Evolutionary conservation across 2,888 invertebrate species (phyloP).

Genomic region (Andrena praecox): DNA sequence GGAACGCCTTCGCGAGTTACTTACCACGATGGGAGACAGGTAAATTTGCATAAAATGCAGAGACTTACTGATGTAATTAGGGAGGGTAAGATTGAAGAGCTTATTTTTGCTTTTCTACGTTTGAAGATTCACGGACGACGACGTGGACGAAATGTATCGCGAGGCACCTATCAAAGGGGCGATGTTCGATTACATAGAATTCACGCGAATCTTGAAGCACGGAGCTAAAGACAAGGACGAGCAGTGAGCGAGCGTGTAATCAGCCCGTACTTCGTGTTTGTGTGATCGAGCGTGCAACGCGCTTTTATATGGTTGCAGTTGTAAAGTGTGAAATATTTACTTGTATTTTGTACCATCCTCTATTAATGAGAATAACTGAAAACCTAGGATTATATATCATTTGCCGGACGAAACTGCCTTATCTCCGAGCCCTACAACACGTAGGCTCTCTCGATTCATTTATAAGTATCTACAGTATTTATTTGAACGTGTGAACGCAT

Average conservation of each 20-base stretch:
- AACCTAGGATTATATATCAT: conserved; percentile 43
- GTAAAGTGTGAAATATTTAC: conserved; percentile 59
- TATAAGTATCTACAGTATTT: conserved; percentile 39
- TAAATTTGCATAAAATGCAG: conserved; percentile 52
- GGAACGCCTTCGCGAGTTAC: conserved; percentile 96
- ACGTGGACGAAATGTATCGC: conserved; percentile 99
- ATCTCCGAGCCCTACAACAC: conserved; percentile 28
- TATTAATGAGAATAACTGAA: conserved; percentile 52
- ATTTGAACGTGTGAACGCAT: conserved; percentile 13
- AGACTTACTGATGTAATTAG: neutral
- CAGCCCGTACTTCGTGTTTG: conserved; percentile 28
- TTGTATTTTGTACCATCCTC: conserved; percentile 59
- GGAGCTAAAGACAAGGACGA: conserved; percentile 99
- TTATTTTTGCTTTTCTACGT: neutral
- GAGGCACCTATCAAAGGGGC: conserved; percentile 98
- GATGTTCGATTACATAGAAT: conserved; percentile 98
- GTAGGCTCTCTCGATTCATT: conserved; percentile 6
- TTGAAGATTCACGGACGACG: conserved; percentile 93
- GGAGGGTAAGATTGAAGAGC: neutral
- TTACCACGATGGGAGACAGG: conserved; percentile 99
- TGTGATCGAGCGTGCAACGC: conserved; percentile 43
- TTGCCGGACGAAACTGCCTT: conserved; percentile 48
- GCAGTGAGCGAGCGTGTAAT: conserved; percentile 86
- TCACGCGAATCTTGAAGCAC: conserved; percentile 99
- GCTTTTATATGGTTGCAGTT: conserved; percentile 44